phyloP scores from a whole-genome alignment of 2,888 invertebrate genomes.

The Ptychoptera contaminata region DNA sequence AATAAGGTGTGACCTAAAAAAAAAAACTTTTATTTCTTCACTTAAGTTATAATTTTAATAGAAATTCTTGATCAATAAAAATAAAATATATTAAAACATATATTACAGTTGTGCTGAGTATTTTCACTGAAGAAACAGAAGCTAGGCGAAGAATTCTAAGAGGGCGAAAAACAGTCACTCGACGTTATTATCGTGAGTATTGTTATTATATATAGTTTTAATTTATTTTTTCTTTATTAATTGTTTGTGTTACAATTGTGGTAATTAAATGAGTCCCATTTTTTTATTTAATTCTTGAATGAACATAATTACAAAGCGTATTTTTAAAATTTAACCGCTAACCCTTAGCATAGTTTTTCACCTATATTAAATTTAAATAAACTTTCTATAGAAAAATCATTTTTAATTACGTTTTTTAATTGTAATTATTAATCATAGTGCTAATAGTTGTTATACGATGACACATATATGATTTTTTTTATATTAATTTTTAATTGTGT shows the following conservation, averaged over 20 bases:
- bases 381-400: too few relatives aligned
- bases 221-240: too few relatives aligned
- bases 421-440: too few relatives aligned
- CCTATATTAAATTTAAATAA: too few relatives aligned
- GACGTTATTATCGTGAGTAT: slow-evolving; percentile 62
- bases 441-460: slow-evolving; percentile 5
- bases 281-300: too few relatives aligned
- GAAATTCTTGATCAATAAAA: slow-evolving; percentile 6
- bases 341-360: background rate
- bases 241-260: too few relatives aligned
- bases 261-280: too few relatives aligned
- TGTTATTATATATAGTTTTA: background rate
- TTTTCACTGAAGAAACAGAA: slow-evolving; percentile 54
- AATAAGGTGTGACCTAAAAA: slow-evolving; percentile 2
- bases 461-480: background rate
- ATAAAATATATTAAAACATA: too few relatives aligned
- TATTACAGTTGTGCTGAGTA: slow-evolving; percentile 46
- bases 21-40: background rate
- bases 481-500: slow-evolving; percentile 1
- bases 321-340: background rate
- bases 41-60: slow-evolving; percentile 2
- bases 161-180: slow-evolving; percentile 62
- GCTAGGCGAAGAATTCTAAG: slow-evolving; percentile 63
- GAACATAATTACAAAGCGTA: background rate
- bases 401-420: too few relatives aligned